A percentile compares a stretch with the other conserved stretches of the same genome.
These are phyloP conservation scores for Etheostoma perlongum DNA, from an alignment of 2,797 vertebrate species.

Conservation along the genomic window DNA sequence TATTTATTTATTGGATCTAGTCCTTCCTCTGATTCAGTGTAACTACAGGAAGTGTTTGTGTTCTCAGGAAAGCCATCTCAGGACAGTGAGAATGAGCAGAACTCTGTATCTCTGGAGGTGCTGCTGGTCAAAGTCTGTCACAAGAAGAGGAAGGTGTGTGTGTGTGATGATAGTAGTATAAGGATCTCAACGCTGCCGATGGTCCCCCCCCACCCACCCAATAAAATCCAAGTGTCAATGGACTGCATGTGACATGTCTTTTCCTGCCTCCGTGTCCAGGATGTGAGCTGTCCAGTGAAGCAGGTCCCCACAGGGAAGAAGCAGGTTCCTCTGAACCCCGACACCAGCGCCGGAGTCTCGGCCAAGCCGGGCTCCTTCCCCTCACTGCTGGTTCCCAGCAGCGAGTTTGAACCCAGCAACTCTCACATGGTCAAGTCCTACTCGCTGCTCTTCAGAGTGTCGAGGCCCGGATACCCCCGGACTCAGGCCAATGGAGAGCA, in stretches of 20 bases:
- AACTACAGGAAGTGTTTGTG: conserved; percentile 3
- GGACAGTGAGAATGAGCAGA: conserved; percentile 98
- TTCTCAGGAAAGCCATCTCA: conserved; percentile 92
- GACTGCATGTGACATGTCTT: background rate
- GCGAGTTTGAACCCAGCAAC: conserved; percentile 98
- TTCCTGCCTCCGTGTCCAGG: conserved; percentile 80
- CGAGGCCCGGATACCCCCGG: conserved; percentile 60
- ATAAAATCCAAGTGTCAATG: background rate
- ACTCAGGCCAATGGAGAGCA: conserved; percentile 91
- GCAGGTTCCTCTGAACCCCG: conserved; percentile 98
- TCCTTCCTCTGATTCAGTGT: background rate
- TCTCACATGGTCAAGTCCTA: conserved; percentile 99
- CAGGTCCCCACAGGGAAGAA: conserved; percentile 99
- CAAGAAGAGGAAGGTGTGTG: conserved; percentile 97
- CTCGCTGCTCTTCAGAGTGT: conserved; percentile 95
- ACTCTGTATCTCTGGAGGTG: conserved; percentile 96
- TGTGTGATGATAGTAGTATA: conserved; percentile 67
- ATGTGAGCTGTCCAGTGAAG: conserved; percentile 97
- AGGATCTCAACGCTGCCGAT: too few species aligned
- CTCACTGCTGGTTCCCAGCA: conserved; percentile 94
- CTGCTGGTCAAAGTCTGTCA: conserved; percentile 99
- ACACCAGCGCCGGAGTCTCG: conserved; percentile 84
- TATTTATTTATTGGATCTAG: background rate
- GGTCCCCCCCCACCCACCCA: too few species aligned
- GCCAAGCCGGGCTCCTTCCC: conserved; percentile 91